Evolutionary conservation across 2,113 vertebrate genomes (phyloP).

Genomic region (Tenebrosternarchus preto): DNA sequence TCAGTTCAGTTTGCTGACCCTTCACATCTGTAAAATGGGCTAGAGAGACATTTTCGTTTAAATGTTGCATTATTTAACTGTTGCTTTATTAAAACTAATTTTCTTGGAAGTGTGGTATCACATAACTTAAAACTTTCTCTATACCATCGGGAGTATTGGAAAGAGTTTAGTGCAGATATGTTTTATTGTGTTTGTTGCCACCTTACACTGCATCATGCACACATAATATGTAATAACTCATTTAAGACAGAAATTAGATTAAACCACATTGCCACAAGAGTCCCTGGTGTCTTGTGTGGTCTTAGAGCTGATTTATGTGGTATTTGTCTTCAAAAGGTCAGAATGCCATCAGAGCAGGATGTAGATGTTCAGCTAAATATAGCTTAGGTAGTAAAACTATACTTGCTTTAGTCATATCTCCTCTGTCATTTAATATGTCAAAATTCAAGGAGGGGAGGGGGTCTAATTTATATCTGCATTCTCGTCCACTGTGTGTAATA

Average conservation of each 20-base stretch:
- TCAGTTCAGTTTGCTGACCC: too few species aligned
- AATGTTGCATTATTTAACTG: constrained; percentile 29
- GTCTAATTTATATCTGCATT: constrained; percentile 6
- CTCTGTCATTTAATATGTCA: constrained; percentile 9
- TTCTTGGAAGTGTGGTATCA: constrained; percentile 29
- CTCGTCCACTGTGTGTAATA: not conserved
- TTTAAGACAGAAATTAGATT: constrained; percentile 27
- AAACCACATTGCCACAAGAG: constrained; percentile 40
- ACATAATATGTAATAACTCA: constrained; percentile 14
- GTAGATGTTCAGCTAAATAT: constrained; percentile 12
- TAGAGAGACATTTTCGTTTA: not conserved
- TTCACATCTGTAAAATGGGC: constrained; percentile 1
- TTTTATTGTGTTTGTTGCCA: constrained; percentile 11
- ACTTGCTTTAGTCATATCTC: constrained; percentile 7
- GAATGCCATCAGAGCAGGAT: constrained; percentile 25
- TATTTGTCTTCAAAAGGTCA: constrained; percentile 10
- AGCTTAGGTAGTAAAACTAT: constrained; percentile 13
- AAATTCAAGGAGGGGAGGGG: not conserved
- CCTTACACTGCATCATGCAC: constrained; percentile 21
- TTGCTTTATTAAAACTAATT: constrained; percentile 43
- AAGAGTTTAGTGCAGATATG: constrained; percentile 23
- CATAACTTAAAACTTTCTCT: constrained; percentile 25
- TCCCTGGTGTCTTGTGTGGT: constrained; percentile 26
- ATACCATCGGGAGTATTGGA: constrained; percentile 40
- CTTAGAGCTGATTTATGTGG: constrained; percentile 16